A percentile compares a stretch with the other conserved stretches of the same genome.
These are phyloP conservation scores for Smithornis capensis DNA, from an alignment of 2,113 vertebrate species.

Conservation along the genomic window DNA sequence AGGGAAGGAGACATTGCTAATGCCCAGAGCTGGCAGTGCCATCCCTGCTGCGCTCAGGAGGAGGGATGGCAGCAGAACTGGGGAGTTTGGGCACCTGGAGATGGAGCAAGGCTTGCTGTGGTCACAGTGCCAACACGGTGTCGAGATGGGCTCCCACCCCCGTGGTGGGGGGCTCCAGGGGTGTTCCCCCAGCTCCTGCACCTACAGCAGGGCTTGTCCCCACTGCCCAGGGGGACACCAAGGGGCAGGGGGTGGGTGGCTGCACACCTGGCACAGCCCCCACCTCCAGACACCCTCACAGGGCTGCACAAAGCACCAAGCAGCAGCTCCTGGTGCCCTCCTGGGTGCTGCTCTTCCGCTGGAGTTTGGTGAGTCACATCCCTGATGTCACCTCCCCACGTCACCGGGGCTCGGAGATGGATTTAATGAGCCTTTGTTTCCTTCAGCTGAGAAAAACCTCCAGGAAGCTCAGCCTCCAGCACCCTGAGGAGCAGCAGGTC, in stretches of 20 bases:
- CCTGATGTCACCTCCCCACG: background rate
- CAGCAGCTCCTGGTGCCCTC: background rate
- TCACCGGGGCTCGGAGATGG: background rate
- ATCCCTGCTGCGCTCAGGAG: rapidly evolving
- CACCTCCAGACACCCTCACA: background rate
- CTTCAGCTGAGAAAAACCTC: slow-evolving; percentile 21
- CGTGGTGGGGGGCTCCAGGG: rapidly evolving
- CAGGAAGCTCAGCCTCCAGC: background rate
- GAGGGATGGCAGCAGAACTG: background rate
- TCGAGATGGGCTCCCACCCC: background rate
- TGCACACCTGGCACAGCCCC: background rate
- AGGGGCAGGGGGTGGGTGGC: background rate
- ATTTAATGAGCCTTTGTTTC: slow-evolving; percentile 49
- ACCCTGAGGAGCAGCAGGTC: background rate
- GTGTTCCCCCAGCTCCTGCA: background rate
- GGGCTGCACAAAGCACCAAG: background rate
- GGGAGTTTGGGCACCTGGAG: background rate
- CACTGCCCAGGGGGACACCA: rapidly evolving
- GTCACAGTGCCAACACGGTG: rapidly evolving
- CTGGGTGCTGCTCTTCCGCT: background rate
- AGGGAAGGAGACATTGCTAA: background rate
- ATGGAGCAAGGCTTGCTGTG: too few relatives aligned
- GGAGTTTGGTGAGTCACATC: background rate
- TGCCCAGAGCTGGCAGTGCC: background rate
- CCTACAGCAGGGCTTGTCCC: background rate